These are phyloP conservation scores for Plotosus lineatus DNA, from an alignment of 2,113 vertebrate genomes.

Conservation along the genomic window DNA sequence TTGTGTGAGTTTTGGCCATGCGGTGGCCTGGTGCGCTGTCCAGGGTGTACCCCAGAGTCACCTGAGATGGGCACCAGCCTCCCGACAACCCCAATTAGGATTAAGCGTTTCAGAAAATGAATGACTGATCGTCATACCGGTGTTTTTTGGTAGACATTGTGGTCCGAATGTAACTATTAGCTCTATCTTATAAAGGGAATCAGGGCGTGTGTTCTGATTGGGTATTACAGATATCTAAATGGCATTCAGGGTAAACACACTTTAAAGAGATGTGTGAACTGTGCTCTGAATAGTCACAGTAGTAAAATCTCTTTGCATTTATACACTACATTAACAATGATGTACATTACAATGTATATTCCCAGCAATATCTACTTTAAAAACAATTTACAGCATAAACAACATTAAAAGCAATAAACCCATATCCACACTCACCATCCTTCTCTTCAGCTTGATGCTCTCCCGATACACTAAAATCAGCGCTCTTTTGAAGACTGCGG, in stretches of 20 bases:
- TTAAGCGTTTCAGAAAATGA: too few relatives aligned
- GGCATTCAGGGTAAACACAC: background rate
- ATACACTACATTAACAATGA: background rate
- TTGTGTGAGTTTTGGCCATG: too few relatives aligned
- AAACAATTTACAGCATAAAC: background rate
- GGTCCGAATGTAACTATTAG: too few relatives aligned
- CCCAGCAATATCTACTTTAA: background rate
- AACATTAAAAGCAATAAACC: background rate
- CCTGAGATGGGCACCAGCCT: too few relatives aligned
- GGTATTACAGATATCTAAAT: background rate
- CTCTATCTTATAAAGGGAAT: background rate
- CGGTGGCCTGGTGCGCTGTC: too few relatives aligned
- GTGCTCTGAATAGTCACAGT: background rate
- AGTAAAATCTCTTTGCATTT: background rate
- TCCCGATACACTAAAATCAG: slow-evolving; percentile 88
- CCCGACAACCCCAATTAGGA: too few relatives aligned
- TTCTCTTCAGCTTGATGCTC: slow-evolving; percentile 85
- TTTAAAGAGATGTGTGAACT: background rate
- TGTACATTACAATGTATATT: background rate
- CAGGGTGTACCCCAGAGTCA: too few relatives aligned
- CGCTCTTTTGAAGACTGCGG: slow-evolving; percentile 84
- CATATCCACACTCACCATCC: slow-evolving; percentile 76
- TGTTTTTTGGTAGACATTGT: background rate
- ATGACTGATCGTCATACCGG: too few relatives aligned
- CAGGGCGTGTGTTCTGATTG: background rate